Evolutionary conservation across 2,888 invertebrate genomes (phyloP).

Genomic region (Smittia aterrima): DNA sequence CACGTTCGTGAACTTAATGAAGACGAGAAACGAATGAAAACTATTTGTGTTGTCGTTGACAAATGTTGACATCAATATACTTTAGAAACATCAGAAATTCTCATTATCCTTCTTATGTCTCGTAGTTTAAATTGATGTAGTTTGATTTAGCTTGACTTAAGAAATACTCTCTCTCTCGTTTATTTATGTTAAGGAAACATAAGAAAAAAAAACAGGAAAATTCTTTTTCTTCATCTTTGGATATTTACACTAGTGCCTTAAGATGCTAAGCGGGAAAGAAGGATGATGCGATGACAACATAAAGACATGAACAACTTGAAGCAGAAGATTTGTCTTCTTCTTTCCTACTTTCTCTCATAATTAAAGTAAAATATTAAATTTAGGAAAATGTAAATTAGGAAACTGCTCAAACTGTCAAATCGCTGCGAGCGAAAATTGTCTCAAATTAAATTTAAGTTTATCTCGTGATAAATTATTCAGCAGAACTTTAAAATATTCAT

Average conservation of each 20-base stretch:
- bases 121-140: too few relatives aligned
- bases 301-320: too few relatives aligned
- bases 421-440: not conserved
- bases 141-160: not conserved
- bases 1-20: too few relatives aligned
- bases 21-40: too few relatives aligned
- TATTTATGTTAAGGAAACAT: not conserved
- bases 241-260: not conserved
- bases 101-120: too few relatives aligned
- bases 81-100: too few relatives aligned
- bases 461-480: conserved; percentile 14
- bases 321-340: too few relatives aligned
- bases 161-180: not conserved
- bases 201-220: not conserved
- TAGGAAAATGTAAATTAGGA: conserved; percentile 20
- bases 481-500: conserved; percentile 10
- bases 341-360: too few relatives aligned
- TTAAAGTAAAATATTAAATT: conserved; percentile 27
- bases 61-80: too few relatives aligned
- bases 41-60: too few relatives aligned
- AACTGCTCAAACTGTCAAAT: not conserved
- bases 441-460: conserved; percentile 24
- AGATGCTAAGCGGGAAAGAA: not conserved
- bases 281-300: too few relatives aligned
- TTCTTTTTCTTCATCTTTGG: not conserved